Percentiles rank a stretch among this genome's conserved stretches.
Evolutionary conservation across 2,113 vertebrate genomes (phyloP).

Genomic region (Pangasianodon gigas): DNA sequence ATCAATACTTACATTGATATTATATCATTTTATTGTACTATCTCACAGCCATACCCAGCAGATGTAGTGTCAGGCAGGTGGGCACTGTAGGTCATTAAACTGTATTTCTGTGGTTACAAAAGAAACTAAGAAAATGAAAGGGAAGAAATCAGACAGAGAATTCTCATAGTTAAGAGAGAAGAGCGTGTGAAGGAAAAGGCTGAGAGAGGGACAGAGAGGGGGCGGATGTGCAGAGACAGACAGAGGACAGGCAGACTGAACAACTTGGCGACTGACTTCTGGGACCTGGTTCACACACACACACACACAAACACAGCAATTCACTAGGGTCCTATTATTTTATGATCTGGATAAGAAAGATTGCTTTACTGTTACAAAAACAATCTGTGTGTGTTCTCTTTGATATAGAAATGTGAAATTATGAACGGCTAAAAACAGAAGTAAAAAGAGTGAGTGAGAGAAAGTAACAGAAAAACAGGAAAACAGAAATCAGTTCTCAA

Average conservation of each 20-base stretch:
- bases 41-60: background rate
- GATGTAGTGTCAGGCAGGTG: background rate
- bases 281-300: background rate
- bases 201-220: constrained; percentile 4
- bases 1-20: background rate
- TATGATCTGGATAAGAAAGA: constrained; percentile 13
- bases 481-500: constrained; percentile 5
- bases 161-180: background rate
- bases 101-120: background rate
- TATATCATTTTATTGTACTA: too few species aligned
- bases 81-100: background rate
- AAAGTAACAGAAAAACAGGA: constrained; percentile 19
- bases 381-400: background rate
- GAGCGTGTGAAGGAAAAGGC: background rate
- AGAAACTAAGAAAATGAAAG: background rate
- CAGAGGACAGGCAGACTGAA: constrained; percentile 41
- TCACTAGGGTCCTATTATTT: constrained; percentile 8
- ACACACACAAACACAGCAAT: background rate
- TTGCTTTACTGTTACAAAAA: background rate
- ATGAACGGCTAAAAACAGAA: constrained; percentile 3
- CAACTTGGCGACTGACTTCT: constrained; percentile 33
- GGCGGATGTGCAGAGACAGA: constrained; percentile 39
- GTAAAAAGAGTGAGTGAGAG: background rate
- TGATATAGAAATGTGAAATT: constrained; percentile 21
- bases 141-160: constrained; percentile 19